Evolutionary conservation across 1,140 invertebrate genomes (phyloP).

Genomic region (Trinorchestia longiramus): DNA sequence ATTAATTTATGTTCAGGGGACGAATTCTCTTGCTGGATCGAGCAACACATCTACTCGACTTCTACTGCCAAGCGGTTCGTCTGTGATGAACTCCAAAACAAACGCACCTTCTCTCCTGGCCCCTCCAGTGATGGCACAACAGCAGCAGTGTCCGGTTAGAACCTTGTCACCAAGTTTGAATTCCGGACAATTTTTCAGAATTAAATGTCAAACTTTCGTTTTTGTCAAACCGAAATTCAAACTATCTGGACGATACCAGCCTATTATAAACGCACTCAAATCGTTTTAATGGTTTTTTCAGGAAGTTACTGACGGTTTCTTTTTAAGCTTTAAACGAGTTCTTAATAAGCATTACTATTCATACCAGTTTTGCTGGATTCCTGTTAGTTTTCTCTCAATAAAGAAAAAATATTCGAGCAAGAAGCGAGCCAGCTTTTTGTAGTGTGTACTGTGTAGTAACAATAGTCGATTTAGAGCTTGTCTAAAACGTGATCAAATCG

Average conservation of each 20-base stretch:
- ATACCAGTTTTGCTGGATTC: no score
- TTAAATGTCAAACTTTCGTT: background rate
- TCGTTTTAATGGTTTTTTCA: no score
- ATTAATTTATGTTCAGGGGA: background rate
- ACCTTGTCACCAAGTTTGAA: background rate
- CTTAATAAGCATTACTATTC: no score
- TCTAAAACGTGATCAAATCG: no score
- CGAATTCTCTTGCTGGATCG: background rate
- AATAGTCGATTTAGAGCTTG: no score
- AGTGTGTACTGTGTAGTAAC: no score
- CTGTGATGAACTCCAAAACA: background rate
- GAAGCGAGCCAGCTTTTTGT: no score
- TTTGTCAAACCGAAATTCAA: background rate
- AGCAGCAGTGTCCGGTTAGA: constrained; percentile 8
- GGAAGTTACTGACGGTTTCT: no score
- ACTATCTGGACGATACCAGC: background rate
- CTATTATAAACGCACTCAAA: no score
- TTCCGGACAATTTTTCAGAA: background rate
- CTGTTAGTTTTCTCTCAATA: no score
- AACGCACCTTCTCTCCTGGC: background rate
- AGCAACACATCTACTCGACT: background rate
- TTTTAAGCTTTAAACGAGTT: no score
- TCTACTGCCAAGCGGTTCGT: background rate
- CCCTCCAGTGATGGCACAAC: background rate
- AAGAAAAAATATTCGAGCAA: no score